phyloP scores from a whole-genome alignment of 2,113 vertebrate genomes.

The Mohoua ochrocephala region DNA sequence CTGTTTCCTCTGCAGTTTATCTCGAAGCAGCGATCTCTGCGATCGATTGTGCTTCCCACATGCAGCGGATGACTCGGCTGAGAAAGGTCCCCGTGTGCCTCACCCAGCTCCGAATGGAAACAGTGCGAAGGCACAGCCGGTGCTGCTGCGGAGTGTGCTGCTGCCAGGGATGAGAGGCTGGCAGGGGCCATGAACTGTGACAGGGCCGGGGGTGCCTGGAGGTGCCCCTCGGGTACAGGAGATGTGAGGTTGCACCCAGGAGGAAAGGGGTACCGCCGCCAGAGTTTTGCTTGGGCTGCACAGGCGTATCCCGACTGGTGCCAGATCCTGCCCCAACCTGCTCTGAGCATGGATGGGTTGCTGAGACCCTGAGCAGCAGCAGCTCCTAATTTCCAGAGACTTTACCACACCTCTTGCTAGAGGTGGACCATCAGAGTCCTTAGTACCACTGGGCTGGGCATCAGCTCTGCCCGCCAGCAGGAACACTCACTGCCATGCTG shows the following conservation, averaged over 20 bases:
- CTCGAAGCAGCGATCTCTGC: background rate
- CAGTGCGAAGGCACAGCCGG: background rate
- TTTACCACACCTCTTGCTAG: background rate
- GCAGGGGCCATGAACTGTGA: rapidly evolving
- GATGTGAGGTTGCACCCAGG: background rate
- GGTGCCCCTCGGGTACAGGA: background rate
- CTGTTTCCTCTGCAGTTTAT: constrained; percentile 7
- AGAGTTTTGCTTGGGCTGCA: background rate
- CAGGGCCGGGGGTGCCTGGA: background rate
- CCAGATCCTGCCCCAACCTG: background rate
- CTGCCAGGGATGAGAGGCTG: background rate
- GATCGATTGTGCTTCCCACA: background rate
- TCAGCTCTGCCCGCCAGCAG: background rate
- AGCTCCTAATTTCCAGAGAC: background rate
- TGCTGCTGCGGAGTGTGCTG: background rate
- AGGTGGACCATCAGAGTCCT: background rate
- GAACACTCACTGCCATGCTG: background rate
- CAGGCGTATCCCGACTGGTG: rapidly evolving
- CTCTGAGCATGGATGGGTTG: rapidly evolving
- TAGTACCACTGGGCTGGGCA: background rate
- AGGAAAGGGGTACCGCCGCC: background rate
- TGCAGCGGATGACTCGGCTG: background rate
- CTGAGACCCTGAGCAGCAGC: background rate
- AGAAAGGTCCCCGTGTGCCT: background rate
- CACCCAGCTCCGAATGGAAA: background rate